phyloP scores from a whole-genome alignment of 2,113 vertebrate genomes.

The Cyphomyrus discorhynchus region DNA sequence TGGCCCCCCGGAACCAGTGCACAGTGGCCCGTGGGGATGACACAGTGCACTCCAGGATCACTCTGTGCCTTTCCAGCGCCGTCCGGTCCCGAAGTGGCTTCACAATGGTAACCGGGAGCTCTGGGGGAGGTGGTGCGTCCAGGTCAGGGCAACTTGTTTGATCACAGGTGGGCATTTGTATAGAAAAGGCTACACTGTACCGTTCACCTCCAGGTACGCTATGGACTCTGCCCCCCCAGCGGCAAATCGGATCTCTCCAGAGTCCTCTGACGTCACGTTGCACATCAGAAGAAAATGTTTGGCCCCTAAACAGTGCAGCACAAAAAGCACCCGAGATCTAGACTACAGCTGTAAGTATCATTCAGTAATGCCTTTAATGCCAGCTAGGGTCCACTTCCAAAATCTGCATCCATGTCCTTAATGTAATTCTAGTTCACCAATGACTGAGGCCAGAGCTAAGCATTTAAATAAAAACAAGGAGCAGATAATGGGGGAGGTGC shows the following conservation, averaged over 20 bases:
- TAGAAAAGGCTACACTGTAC: constrained; percentile 45
- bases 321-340: not conserved
- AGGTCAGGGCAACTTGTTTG: not conserved
- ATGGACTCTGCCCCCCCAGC: constrained; percentile 63
- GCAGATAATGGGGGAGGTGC: not conserved
- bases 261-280: constrained; percentile 65
- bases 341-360: not conserved
- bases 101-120: constrained; percentile 76
- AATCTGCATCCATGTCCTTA: not conserved
- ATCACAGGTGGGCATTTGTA: not conserved
- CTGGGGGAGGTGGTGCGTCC: constrained; percentile 42
- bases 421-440: not conserved
- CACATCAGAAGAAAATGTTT: constrained; percentile 82
- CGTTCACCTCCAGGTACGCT: constrained; percentile 74
- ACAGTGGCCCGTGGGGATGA: constrained; percentile 66
- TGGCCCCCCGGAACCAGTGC: constrained; percentile 70
- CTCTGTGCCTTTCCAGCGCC: constrained; percentile 74
- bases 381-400: not conserved
- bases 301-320: constrained; percentile 57
- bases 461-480: not conserved
- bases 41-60: constrained; percentile 82
- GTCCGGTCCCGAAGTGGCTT: constrained; percentile 83
- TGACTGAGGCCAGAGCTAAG: not conserved
- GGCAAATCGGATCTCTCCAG: constrained; percentile 72
- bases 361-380: not conserved